Evolutionary conservation across 2,113 vertebrate genomes (phyloP).

Genomic region (Otus sunia): DNA sequence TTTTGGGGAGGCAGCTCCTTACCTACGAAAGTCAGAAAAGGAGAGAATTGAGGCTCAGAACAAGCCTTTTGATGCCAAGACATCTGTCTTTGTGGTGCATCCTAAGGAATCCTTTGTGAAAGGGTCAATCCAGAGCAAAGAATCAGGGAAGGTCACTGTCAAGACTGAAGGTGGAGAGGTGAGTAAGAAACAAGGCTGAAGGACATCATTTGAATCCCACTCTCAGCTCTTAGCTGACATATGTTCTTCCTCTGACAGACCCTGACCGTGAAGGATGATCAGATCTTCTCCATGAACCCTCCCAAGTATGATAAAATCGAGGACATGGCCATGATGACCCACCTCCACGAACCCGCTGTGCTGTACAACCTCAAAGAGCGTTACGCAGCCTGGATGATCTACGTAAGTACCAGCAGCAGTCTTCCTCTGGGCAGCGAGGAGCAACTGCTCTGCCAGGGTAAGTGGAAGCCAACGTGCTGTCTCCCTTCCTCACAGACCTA

Average conservation of each 20-base stretch:
- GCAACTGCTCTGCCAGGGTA: not conserved
- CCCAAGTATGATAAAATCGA: constrained; percentile 83
- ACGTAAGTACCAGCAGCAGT: not conserved
- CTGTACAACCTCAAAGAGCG: not conserved
- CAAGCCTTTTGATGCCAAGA: constrained; percentile 76
- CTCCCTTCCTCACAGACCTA: not conserved
- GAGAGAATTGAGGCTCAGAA: constrained; percentile 86
- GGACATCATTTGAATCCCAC: not conserved
- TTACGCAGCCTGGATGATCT: not conserved
- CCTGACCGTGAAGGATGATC: constrained; percentile 76
- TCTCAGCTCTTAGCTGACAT: not conserved
- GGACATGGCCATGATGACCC: constrained; percentile 92
- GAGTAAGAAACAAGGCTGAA: not conserved
- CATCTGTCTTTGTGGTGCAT: not conserved
- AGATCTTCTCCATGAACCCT: constrained; percentile 77
- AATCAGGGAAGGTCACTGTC: constrained; percentile 31
- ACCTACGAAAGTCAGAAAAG: constrained; percentile 84
- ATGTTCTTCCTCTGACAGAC: constrained; percentile 44
- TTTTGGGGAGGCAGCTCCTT: constrained; percentile 50
- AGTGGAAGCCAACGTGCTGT: not conserved
- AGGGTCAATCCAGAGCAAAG: not conserved
- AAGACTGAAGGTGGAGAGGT: not conserved
- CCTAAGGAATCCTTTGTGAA: constrained; percentile 31
- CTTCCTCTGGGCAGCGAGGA: not conserved
- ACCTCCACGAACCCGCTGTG: constrained; percentile 34